These are phyloP conservation scores for Penaeus vannamei DNA, from an alignment of 1,140 invertebrate species.

Conservation along the genomic window DNA sequence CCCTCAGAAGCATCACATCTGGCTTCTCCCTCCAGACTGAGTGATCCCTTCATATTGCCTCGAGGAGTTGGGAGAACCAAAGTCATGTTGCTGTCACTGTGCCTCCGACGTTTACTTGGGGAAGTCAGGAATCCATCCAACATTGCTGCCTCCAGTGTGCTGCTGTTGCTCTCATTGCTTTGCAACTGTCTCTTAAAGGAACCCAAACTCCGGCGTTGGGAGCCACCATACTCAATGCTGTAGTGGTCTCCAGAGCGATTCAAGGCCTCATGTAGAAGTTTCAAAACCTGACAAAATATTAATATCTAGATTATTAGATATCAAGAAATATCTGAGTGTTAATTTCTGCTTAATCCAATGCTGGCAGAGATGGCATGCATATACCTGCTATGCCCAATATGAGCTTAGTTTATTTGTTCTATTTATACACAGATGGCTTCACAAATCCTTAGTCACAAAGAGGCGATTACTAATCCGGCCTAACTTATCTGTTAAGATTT, in stretches of 20 bases:
- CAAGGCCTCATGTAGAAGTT: slow-evolving; percentile 66
- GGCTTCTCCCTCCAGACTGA: slow-evolving; percentile 65
- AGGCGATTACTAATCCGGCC: no score
- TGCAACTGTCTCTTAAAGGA: slow-evolving; percentile 66
- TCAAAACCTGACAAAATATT: slow-evolving; percentile 54
- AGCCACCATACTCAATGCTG: slow-evolving; percentile 66
- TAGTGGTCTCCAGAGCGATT: slow-evolving; percentile 67
- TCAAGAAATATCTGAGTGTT: neutral
- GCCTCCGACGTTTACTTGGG: slow-evolving; percentile 62
- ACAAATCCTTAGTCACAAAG: no score
- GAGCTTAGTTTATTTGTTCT: no score
- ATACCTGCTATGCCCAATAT: no score
- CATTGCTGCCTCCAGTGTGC: slow-evolving; percentile 59
- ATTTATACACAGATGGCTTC: no score
- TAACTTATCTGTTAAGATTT: no score
- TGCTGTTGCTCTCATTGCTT: slow-evolving; percentile 55
- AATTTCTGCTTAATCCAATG: no score
- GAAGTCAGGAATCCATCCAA: slow-evolving; percentile 59
- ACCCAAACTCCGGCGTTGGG: slow-evolving; percentile 55
- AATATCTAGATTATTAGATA: neutral
- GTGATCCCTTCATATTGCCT: slow-evolving; percentile 66
- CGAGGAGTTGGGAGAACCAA: slow-evolving; percentile 64
- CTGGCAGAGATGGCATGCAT: no score
- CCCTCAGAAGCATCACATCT: slow-evolving; percentile 51
- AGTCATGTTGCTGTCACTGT: slow-evolving; percentile 67